A percentile compares a stretch with the other conserved stretches of the same genome.
These are phyloP conservation scores for Globodera ellingtonae DNA, from an alignment of 1,140 invertebrate species.

Conservation along the genomic window DNA sequence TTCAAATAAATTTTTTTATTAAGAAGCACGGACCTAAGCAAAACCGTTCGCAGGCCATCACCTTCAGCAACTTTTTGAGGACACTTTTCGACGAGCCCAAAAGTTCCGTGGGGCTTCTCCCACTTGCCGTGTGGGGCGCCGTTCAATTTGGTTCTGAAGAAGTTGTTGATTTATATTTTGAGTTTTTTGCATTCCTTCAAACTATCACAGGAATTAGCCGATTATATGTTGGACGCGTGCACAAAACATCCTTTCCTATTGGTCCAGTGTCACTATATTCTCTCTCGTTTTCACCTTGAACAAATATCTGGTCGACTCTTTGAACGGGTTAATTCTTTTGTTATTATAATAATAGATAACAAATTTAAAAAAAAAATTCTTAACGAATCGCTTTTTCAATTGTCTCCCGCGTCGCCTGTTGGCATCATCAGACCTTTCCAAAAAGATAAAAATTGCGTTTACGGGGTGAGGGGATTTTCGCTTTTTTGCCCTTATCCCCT, in stretches of 20 bases:
- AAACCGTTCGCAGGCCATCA: neutral
- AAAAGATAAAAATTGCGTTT: too few relatives aligned
- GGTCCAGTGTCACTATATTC: slow-evolving; percentile 5
- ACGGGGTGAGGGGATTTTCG: too few relatives aligned
- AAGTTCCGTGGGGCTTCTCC: slow-evolving; percentile 12
- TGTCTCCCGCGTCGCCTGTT: too few relatives aligned
- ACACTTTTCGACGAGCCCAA: slow-evolving; percentile 24
- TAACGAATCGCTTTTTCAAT: too few relatives aligned
- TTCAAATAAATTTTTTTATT: neutral
- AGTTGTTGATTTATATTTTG: neutral
- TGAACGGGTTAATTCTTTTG: slow-evolving; percentile 3
- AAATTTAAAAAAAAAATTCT: too few relatives aligned
- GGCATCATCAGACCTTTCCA: too few relatives aligned
- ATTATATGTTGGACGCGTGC: slow-evolving; percentile 2
- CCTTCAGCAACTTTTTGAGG: slow-evolving; percentile 5
- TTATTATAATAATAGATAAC: too few relatives aligned
- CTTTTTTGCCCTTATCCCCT: too few relatives aligned
- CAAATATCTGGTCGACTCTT: slow-evolving; percentile 6
- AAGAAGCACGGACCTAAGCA: neutral
- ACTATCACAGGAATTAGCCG: slow-evolving; percentile 16
- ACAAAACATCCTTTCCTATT: slow-evolving; percentile 2
- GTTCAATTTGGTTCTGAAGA: slow-evolving; percentile 19
- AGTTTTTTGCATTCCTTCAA: neutral
- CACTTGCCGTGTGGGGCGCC: slow-evolving; percentile 20
- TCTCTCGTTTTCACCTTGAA: slow-evolving; percentile 11